phyloP scores from a whole-genome alignment of 2,113 vertebrate species.

The Platysternon megacephalum region DNA sequence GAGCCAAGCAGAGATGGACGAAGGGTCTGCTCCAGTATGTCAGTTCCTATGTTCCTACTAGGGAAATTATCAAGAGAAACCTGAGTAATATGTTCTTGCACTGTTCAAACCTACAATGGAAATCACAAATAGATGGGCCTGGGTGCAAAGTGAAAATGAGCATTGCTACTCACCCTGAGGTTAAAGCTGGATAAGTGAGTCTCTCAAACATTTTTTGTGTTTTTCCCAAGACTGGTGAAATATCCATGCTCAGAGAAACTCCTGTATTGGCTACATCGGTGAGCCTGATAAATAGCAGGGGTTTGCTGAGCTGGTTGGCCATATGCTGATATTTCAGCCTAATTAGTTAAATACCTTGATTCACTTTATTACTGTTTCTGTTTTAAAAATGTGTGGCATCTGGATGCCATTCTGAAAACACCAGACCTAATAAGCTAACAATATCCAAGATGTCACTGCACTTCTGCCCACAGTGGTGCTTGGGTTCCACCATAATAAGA shows the following conservation, averaged over 20 bases:
- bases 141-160: background rate
- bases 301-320: background rate
- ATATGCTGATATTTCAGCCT: background rate
- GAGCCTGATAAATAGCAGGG: background rate
- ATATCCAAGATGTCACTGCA: accelerated
- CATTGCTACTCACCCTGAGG: background rate
- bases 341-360: background rate
- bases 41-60: background rate
- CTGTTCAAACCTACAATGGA: background rate
- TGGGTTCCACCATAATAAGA: accelerated
- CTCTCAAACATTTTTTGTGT: background rate
- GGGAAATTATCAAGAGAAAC: background rate
- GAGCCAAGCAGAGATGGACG: background rate
- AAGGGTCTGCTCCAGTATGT: background rate
- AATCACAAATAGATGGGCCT: background rate
- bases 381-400: background rate
- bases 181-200: background rate
- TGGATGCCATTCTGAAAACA: background rate
- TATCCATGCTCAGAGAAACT: accelerated
- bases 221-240: accelerated
- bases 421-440: accelerated
- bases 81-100: background rate
- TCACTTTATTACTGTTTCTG: background rate
- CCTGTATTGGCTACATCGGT: accelerated
- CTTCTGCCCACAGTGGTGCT: background rate